Base-by-base conservation (phyloP, 1,140 invertebrate species). In the Acromyrmex heyeri region DNA sequence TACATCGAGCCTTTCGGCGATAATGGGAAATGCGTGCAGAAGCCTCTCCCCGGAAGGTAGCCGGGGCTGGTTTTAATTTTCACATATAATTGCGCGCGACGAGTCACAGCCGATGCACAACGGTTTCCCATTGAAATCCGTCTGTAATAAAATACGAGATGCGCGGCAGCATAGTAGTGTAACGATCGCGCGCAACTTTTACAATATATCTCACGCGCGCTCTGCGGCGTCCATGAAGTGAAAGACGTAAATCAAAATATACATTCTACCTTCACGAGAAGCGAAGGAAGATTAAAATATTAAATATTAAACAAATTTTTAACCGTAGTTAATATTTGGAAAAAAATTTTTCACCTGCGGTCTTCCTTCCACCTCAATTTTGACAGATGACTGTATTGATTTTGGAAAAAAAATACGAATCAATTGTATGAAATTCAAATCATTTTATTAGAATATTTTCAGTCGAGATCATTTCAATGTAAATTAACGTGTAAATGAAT, bases 141-240 rank as follows among this genome's bases (percentile, higher is more conserved):
- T 85, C 70, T 73, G 48, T 82, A 76, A 83, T 61, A 83, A 83
- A 75, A 83, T 75, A 38, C 38, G 79, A 75, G 69, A 83, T 30
- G 27, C 34, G 44, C 55, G 44, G 10, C n/a, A 16, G 55, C 27
- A 55, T 69, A 57, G 48, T n/a, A 34, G 24, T 30, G 30, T 30
- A 44, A 81, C 78, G 65, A 70, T 81, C 18, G 64, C 65, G 64
- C 30, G 38, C 34, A 81, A 81, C 64, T 70, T 70, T 81, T 70
- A 70, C 50, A 44, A 81, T 81, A 70, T 57, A 79, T 70, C 64
- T 70, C 65, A 57, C 48, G 21, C 18, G 61, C 61, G 34, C 38
- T 30, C 14, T 44, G 64, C 34, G 34, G 34, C 73, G 38, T 69
- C 24, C 6, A 70, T 57, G 6, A 70, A 70, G 48, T 70, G 57